phyloP scores from a whole-genome alignment of 2,797 vertebrate species.

The Enteromius paludinosus region DNA sequence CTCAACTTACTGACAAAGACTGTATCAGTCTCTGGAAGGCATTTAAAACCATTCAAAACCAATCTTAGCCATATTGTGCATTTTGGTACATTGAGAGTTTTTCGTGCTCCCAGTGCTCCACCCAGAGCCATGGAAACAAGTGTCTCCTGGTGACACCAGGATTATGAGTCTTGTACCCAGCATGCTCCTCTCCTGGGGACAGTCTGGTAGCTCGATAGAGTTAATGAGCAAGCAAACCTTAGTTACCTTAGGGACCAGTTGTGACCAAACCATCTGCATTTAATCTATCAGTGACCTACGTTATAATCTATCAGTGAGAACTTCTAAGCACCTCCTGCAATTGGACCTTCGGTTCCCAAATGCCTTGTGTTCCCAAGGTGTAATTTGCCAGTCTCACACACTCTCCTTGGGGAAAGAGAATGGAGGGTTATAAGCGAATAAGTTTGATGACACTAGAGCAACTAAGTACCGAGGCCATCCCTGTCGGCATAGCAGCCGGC shows the following conservation, averaged over 20 bases:
- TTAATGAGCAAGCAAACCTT: constrained; percentile 49
- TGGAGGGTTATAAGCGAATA: constrained; percentile 10
- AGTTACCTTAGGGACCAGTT: constrained; percentile 8
- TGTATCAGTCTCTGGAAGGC: background rate
- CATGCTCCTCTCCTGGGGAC: constrained; percentile 24
- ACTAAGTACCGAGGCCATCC: background rate
- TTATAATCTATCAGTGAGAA: constrained; percentile 12
- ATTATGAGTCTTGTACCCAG: constrained; percentile 31
- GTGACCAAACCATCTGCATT: constrained; percentile 40
- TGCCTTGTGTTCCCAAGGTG: constrained; percentile 5
- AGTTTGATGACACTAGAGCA: constrained; percentile 19
- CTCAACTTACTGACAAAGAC: background rate
- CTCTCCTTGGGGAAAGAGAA: constrained; percentile 23
- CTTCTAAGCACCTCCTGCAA: background rate
- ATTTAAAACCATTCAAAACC: background rate
- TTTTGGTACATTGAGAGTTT: background rate
- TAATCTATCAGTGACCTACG: constrained; percentile 57
- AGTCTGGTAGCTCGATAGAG: constrained; percentile 34
- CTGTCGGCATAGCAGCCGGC: constrained; percentile 32
- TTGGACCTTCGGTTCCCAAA: constrained; percentile 23
- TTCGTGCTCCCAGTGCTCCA: background rate
- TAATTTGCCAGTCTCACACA: constrained; percentile 16
- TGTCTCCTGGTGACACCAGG: constrained; percentile 22
- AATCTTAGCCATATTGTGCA: background rate
- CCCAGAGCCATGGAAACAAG: constrained; percentile 10